Conservation (phyloP, 2,888 invertebrate species). For the Yponomeuta cagnagella region DNA sequence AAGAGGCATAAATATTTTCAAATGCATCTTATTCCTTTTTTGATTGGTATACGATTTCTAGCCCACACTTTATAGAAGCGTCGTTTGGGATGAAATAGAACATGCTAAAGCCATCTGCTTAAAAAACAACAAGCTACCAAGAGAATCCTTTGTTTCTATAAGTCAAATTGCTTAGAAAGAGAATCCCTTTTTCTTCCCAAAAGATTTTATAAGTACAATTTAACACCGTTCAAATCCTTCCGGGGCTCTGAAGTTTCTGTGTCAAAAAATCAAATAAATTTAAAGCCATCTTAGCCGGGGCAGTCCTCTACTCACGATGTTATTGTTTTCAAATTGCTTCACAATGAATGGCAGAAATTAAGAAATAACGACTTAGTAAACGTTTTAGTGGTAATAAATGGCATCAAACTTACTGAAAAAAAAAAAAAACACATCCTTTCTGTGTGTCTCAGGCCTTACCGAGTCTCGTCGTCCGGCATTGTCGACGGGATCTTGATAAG, state of each 20-base stretch:
- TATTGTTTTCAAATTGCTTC: no score
- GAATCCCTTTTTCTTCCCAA: no score
- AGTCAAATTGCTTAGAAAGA: no score
- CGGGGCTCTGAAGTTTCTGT: background rate
- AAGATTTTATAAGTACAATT: no score
- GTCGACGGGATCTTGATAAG: conserved; percentile 46
- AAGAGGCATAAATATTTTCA: conserved; percentile 13
- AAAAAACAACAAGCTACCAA: no score
- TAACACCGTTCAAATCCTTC: background rate
- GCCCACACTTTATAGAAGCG: background rate
- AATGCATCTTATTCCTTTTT: background rate
- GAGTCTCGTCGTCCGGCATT: conserved; percentile 24
- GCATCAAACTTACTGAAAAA: background rate
- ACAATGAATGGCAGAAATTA: conserved; percentile 25
- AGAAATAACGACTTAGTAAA: no score
- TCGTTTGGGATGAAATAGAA: background rate
- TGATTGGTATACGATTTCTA: background rate
- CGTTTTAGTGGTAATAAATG: no score
- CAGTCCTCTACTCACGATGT: no score
- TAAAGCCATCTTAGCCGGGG: background rate
- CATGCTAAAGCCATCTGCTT: no score
- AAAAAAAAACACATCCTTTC: no score
- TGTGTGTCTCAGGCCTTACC: conserved; percentile 20
- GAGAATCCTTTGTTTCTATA: no score
- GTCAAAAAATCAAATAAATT: background rate